These are phyloP conservation scores for Saxicola maurus DNA, from an alignment of 2,797 vertebrate genomes.

Conservation along the genomic window DNA sequence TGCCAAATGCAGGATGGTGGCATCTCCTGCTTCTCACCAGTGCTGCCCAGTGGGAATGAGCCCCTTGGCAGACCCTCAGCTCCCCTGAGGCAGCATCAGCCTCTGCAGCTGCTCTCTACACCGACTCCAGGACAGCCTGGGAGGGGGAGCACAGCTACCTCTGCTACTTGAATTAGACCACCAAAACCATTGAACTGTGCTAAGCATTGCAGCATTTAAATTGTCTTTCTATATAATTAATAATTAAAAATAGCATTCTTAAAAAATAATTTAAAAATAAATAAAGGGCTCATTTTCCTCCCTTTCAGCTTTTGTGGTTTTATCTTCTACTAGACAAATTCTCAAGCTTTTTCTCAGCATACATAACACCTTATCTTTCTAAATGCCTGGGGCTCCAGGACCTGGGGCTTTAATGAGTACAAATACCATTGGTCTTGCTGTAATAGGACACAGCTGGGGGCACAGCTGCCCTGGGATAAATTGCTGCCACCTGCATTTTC, in stretches of 20 bases:
- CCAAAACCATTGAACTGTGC: neutral
- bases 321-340: neutral
- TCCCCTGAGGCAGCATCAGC: neutral
- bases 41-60: fast-evolving
- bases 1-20: neutral
- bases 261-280: neutral
- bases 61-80: neutral
- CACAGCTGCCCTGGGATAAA: neutral
- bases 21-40: neutral
- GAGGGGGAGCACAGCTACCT: neutral
- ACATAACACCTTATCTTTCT: fast-evolving
- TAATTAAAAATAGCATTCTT: neutral
- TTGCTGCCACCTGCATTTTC: neutral
- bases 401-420: neutral
- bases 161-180: neutral
- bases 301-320: neutral
- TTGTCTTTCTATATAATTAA: neutral
- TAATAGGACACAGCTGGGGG: neutral
- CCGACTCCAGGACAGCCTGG: fast-evolving
- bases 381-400: neutral
- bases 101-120: neutral
- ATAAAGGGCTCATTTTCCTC: neutral
- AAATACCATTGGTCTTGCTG: neutral
- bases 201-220: neutral
- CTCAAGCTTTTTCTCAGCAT: neutral